Percentiles rank a stretch among this genome's conserved stretches.
These are phyloP conservation scores for Synodontis membranacea DNA, from an alignment of 2,113 vertebrate genomes.

Conservation along the genomic window DNA sequence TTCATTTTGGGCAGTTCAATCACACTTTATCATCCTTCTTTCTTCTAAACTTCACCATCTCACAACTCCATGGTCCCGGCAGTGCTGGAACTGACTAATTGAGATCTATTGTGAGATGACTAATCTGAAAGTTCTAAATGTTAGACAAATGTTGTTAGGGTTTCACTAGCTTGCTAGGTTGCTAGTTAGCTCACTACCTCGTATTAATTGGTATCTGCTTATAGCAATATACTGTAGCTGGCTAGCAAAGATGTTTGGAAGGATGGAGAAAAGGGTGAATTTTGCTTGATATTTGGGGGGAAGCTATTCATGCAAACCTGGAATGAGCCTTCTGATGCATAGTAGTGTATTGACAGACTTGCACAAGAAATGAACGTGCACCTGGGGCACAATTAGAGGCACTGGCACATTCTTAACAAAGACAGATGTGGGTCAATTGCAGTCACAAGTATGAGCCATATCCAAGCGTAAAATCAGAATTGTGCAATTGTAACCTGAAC, in stretches of 20 bases:
- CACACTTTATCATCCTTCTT: constrained; percentile 35
- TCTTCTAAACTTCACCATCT: constrained; percentile 49
- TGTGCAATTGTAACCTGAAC: neutral
- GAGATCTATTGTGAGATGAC: too few relatives aligned
- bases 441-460: too few relatives aligned
- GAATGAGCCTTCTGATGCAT: neutral
- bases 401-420: neutral
- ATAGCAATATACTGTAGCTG: neutral
- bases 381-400: neutral
- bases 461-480: neutral
- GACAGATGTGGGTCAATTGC: neutral
- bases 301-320: neutral
- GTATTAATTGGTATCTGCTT: neutral
- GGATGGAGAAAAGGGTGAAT: neutral
- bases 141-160: neutral
- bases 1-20: neutral
- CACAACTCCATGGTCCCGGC: neutral
- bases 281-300: neutral
- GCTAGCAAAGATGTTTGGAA: neutral
- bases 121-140: neutral
- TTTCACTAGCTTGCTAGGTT: neutral
- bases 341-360: neutral
- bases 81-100: neutral
- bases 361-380: neutral
- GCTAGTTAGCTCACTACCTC: neutral